These are phyloP conservation scores for Brachionus asplanchnoidis DNA, from an alignment of 1,140 invertebrate species.

Conservation along the genomic window DNA sequence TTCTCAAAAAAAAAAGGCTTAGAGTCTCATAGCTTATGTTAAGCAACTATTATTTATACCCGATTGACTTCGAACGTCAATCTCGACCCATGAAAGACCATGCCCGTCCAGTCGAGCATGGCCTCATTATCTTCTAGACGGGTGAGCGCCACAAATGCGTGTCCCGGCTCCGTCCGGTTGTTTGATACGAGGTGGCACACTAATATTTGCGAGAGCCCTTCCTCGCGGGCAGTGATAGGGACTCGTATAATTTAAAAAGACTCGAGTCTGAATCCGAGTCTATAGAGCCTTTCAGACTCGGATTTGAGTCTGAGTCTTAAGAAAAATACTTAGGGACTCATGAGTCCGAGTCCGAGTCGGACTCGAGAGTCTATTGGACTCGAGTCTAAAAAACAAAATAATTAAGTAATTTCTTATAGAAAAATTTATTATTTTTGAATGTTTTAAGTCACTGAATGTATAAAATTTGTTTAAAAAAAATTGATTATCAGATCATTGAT, in stretches of 20 bases:
- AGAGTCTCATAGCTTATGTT: too few relatives aligned
- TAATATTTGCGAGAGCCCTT: too few relatives aligned
- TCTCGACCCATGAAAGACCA: too few relatives aligned
- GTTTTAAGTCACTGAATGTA: not conserved
- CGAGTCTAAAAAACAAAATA: not conserved
- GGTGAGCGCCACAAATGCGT: too few relatives aligned
- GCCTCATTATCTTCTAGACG: too few relatives aligned
- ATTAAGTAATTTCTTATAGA: not conserved
- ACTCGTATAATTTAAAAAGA: not conserved
- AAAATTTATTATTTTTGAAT: not conserved
- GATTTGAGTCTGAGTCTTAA: not conserved
- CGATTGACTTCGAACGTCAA: too few relatives aligned
- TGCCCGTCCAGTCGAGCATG: too few relatives aligned
- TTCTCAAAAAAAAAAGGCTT: too few relatives aligned
- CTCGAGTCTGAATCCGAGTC: not conserved
- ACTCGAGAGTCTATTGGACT: not conserved
- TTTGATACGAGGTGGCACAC: too few relatives aligned
- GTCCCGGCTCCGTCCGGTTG: too few relatives aligned
- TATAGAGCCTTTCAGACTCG: not conserved
- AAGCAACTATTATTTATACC: too few relatives aligned
- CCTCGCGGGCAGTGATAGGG: not conserved
- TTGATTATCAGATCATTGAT: not conserved
- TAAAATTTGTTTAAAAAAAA: not conserved
- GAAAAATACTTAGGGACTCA: not conserved
- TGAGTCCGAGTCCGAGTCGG: not conserved